These are phyloP conservation scores for Parauchenoglanis ngamensis DNA, from an alignment of 2,797 vertebrate species.

Conservation along the genomic window DNA sequence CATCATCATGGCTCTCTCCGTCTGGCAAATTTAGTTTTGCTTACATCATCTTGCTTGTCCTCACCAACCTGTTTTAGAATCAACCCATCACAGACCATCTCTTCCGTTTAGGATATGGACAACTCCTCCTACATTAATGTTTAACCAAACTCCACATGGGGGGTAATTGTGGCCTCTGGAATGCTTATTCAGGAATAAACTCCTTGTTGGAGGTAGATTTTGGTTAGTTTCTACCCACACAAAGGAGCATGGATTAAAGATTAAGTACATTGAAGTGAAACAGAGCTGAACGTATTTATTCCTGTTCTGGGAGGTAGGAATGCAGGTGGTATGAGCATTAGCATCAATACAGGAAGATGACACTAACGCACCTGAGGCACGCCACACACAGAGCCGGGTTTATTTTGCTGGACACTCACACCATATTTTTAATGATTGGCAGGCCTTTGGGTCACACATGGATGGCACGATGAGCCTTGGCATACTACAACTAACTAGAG, in stretches of 20 bases:
- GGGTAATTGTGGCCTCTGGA: conserved; percentile 29
- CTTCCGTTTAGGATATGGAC: not conserved
- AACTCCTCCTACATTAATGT: not conserved
- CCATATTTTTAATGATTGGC: conserved; percentile 42
- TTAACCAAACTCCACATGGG: conserved; percentile 38
- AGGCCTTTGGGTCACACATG: conserved; percentile 17
- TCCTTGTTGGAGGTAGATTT: conserved; percentile 50
- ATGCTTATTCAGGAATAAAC: conserved; percentile 47
- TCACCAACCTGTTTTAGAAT: conserved; percentile 17
- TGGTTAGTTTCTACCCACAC: conserved; percentile 41
- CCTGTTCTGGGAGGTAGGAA: conserved; percentile 57
- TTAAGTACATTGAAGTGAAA: conserved; percentile 61
- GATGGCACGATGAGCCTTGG: conserved; percentile 19
- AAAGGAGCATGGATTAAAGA: conserved; percentile 60
- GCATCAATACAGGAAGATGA: conserved; percentile 9
- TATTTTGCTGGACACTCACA: conserved; percentile 60
- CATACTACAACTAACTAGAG: conserved; percentile 10
- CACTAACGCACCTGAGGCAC: conserved; percentile 49
- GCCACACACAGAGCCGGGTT: conserved; percentile 69
- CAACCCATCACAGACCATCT: not conserved
- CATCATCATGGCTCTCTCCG: not conserved
- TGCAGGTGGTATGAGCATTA: conserved; percentile 42
- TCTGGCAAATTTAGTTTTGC: conserved; percentile 27
- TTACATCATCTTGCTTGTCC: conserved; percentile 8
- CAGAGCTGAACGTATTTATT: conserved; percentile 65